A percentile compares a stretch with the other conserved stretches of the same genome.
Evolutionary conservation across 2,797 vertebrate species (phyloP).

Genomic region (Eupleurogrammus muticus): DNA sequence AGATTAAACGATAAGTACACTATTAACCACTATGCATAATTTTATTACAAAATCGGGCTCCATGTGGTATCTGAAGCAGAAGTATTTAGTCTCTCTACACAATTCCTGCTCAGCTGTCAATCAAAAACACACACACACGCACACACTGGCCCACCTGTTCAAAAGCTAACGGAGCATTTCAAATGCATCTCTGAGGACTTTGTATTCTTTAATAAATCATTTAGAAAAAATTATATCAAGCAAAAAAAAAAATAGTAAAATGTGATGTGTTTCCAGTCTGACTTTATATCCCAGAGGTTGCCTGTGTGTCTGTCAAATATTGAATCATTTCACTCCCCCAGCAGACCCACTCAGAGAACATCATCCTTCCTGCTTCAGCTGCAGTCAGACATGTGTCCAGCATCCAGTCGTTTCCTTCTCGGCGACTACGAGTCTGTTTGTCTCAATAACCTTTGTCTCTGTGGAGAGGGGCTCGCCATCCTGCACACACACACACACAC

Average conservation of each 20-base stretch:
- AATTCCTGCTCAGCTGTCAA: not conserved
- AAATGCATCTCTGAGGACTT: not conserved
- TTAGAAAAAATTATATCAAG: not conserved
- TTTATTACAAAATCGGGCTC: too few species aligned
- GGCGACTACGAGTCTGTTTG: constrained; percentile 15
- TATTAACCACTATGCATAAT: too few species aligned
- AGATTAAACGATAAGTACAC: too few species aligned
- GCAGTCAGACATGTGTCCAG: not conserved
- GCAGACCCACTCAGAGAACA: not conserved
- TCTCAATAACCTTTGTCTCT: constrained; percentile 16
- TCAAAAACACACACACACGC: not conserved
- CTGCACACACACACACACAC: too few species aligned
- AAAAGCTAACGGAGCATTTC: not conserved
- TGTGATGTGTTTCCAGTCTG: not conserved
- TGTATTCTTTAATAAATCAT: not conserved
- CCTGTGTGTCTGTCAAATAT: not conserved
- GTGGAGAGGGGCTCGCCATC: constrained; percentile 1
- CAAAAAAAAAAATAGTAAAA: not conserved
- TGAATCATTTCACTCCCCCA: not conserved
- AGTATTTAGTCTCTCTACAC: not conserved
- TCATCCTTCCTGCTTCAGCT: constrained; percentile 5
- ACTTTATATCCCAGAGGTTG: not conserved
- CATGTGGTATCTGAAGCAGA: too few species aligned
- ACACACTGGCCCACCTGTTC: not conserved
- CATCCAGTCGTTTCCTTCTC: not conserved